These are phyloP conservation scores for Anarrhichthys ocellatus DNA, from an alignment of 2,113 vertebrate genomes.

Conservation along the genomic window DNA sequence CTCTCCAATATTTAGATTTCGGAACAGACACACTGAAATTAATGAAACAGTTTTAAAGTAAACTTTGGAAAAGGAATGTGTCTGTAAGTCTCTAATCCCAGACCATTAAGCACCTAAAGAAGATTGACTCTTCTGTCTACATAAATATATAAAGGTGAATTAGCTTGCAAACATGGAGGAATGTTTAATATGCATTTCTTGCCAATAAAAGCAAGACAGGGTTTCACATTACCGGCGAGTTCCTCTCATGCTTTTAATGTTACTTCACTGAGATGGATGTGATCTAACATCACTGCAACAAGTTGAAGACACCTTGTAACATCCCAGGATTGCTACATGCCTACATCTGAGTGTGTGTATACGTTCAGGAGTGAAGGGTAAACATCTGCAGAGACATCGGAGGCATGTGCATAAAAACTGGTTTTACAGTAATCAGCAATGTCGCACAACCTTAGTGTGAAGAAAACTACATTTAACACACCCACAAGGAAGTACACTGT, in stretches of 20 bases:
- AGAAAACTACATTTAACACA: slow-evolving; percentile 1
- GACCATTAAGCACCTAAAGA: slow-evolving; percentile 14
- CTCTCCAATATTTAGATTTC: slow-evolving; percentile 62
- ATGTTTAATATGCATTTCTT: slow-evolving; percentile 41
- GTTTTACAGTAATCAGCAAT: slow-evolving; percentile 23
- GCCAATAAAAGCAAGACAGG: slow-evolving; percentile 44
- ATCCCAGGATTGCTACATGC: not conserved
- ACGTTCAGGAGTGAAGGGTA: not conserved
- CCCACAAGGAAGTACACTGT: not conserved
- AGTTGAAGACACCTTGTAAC: slow-evolving; percentile 24
- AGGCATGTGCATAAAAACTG: slow-evolving; percentile 2
- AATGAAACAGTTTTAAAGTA: slow-evolving; percentile 44
- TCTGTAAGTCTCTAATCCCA: slow-evolving; percentile 17
- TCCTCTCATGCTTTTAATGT: slow-evolving; percentile 31
- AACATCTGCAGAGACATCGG: slow-evolving; percentile 19
- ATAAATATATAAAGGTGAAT: slow-evolving; percentile 57
- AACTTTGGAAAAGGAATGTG: slow-evolving; percentile 40
- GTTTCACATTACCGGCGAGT: slow-evolving; percentile 32
- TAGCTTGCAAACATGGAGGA: slow-evolving; percentile 38
- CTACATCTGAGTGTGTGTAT: slow-evolving; percentile 10
- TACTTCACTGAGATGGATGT: slow-evolving; percentile 20
- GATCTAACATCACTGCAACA: slow-evolving; percentile 9
- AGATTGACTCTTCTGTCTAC: not conserved
- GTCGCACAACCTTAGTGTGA: slow-evolving; percentile 31
- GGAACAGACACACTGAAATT: slow-evolving; percentile 33